Percentiles rank a stretch among this genome's conserved stretches.
These are phyloP conservation scores for Passer domesticus DNA, from an alignment of 2,113 vertebrate species.

Conservation along the genomic window DNA sequence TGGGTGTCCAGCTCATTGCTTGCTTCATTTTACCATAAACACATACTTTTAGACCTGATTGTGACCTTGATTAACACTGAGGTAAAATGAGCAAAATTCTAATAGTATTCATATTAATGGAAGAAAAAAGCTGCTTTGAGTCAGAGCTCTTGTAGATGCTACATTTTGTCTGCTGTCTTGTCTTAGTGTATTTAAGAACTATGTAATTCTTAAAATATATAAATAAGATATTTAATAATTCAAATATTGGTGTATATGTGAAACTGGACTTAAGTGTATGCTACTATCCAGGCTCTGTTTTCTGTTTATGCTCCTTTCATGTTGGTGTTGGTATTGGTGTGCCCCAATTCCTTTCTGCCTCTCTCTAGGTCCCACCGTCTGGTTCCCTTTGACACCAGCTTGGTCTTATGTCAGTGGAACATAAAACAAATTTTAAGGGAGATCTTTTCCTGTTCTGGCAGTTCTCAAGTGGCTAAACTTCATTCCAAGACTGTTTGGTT, in stretches of 20 bases:
- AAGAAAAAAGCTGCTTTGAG: not conserved
- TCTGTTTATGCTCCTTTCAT: not conserved
- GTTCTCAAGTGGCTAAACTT: not conserved
- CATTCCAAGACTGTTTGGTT: not conserved
- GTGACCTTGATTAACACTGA: not conserved
- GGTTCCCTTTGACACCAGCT: not conserved
- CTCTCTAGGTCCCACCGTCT: not conserved
- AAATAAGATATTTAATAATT: not conserved
- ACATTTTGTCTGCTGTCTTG: not conserved
- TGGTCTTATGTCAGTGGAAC: not conserved
- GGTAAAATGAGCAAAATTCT: not conserved
- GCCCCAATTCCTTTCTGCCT: not conserved
- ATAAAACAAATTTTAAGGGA: not conserved
- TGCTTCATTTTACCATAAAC: not conserved
- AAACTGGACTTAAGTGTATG: not conserved
- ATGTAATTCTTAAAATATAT: not conserved
- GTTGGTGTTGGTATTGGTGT: not conserved
- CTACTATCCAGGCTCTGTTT: not conserved
- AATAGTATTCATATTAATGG: not conserved
- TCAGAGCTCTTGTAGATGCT: not conserved
- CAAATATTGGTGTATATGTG: not conserved
- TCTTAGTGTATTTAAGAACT: not conserved
- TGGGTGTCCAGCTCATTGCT: not conserved
- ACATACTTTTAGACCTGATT: not conserved
- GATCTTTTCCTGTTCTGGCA: not conserved